Evolutionary conservation across 2,797 vertebrate species (phyloP).

Genomic region (Anas capensis): DNA sequence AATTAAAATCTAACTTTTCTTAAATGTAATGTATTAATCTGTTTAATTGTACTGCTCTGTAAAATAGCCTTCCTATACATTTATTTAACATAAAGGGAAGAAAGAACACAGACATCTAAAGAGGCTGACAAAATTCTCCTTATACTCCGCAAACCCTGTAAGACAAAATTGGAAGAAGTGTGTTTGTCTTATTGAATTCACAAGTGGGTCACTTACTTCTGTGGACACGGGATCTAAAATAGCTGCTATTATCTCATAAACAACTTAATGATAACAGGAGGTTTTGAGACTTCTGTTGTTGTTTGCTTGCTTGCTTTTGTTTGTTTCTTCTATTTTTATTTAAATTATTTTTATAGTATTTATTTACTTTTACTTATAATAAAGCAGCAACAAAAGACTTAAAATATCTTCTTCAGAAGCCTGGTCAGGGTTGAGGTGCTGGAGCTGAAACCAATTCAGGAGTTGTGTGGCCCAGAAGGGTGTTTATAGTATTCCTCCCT

Average conservation of each 20-base stretch:
- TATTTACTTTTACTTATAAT: not conserved
- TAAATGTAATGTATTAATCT: not conserved
- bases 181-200: not conserved
- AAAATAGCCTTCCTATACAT: not conserved
- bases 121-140: not conserved
- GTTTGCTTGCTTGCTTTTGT: not conserved
- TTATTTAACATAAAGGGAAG: not conserved
- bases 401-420: not conserved
- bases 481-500: not conserved
- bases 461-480: not conserved
- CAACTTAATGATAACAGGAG: not conserved
- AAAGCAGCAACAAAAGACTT: not conserved
- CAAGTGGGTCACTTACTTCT: not conserved
- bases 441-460: not conserved
- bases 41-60: not conserved
- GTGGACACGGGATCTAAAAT: not conserved
- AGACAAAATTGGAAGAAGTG: not conserved
- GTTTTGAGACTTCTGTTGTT: not conserved
- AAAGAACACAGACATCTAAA: not conserved
- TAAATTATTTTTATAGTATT: too few species aligned
- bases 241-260: not conserved
- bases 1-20: not conserved
- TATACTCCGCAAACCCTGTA: not conserved
- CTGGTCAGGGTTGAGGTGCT: too few species aligned
- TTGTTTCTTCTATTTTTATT: too few species aligned